These are phyloP conservation scores for Thysanoteuthis rhombus DNA, from an alignment of 2,888 invertebrate species.

Conservation along the genomic window DNA sequence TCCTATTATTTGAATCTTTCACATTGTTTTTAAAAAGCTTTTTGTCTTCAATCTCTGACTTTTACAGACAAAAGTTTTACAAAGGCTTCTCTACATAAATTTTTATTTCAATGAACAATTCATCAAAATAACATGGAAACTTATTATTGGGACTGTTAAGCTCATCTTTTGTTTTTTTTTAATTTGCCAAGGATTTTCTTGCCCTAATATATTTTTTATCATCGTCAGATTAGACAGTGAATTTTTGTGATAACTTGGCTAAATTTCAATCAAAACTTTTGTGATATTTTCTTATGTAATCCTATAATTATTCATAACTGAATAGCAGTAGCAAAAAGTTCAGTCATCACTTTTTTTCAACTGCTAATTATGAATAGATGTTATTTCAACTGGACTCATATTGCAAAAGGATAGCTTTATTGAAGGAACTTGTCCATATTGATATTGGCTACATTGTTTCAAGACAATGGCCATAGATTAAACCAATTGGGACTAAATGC, in stretches of 20 bases:
- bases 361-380: no score
- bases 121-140: no score
- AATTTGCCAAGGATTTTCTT: not conserved
- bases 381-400: no score
- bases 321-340: no score
- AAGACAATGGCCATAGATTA: not conserved
- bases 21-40: not conserved
- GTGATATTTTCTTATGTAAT: no score
- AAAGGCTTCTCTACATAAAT: not conserved
- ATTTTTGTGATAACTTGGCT: no score
- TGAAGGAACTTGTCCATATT: not conserved
- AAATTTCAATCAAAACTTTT: no score
- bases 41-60: not conserved
- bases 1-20: not conserved
- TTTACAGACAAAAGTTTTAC: not conserved
- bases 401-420: not conserved
- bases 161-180: not conserved
- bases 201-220: no score
- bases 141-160: not conserved
- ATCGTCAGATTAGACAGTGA: no score
- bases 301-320: no score
- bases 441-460: not conserved
- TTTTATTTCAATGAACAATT: not conserved
- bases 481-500: not conserved
- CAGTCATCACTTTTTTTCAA: no score